Percentiles rank a stretch among this genome's conserved stretches.
phyloP scores from a whole-genome alignment of 92 coral and sea anemone species.

The Zoanthus sansibaricus region DNA sequence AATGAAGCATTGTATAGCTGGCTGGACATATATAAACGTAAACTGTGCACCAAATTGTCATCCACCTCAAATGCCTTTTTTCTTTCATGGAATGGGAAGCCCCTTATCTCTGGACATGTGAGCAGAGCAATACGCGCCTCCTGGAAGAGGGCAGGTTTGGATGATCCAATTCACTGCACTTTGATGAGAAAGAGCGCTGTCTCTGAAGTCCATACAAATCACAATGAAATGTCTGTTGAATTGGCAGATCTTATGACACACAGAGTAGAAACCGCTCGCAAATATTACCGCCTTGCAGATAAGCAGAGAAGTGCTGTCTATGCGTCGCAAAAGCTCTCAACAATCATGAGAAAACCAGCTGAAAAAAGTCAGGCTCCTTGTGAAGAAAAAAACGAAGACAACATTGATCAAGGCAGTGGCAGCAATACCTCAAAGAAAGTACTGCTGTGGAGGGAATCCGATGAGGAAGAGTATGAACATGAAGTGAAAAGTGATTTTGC shows the following conservation, averaged over 20 bases:
- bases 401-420: background rate
- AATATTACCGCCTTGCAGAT: slow-evolving; percentile 27
- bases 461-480: background rate
- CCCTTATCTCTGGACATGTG: slow-evolving; percentile 46
- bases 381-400: background rate
- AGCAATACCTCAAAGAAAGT: background rate
- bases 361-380: background rate
- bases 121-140: slow-evolving; percentile 36
- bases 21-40: slow-evolving; percentile 2
- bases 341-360: background rate
- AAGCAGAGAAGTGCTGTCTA: slow-evolving; percentile 4
- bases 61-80: slow-evolving; percentile 14
- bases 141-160: slow-evolving; percentile 47
- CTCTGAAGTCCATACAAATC: slow-evolving; percentile 30
- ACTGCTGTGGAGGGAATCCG: background rate
- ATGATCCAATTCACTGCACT: slow-evolving; percentile 43
- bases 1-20: slow-evolving; percentile 2
- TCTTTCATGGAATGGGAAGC: slow-evolving; percentile 51
- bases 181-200: slow-evolving; percentile 46
- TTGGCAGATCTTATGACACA: slow-evolving; percentile 58
- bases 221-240: slow-evolving; percentile 38
- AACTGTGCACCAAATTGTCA: slow-evolving; percentile 17
- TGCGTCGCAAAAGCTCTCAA: slow-evolving; percentile 5
- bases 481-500: background rate
- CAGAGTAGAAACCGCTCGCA: slow-evolving; percentile 22